These are phyloP conservation scores for Phocides pigmalion DNA, from an alignment of 1,140 invertebrate genomes.

Conservation along the genomic window DNA sequence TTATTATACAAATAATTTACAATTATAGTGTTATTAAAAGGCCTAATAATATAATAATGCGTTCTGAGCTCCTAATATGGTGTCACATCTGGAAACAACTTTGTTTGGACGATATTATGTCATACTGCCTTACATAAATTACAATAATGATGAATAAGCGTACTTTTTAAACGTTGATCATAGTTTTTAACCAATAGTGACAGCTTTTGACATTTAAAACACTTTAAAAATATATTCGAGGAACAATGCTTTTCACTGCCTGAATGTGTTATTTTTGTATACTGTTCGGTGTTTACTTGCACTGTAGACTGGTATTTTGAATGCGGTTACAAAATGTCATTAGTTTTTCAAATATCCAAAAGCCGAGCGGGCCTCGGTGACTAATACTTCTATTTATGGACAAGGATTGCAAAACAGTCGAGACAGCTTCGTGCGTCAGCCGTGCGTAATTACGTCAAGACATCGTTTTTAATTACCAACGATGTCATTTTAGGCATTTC, in stretches of 20 bases:
- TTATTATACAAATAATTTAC: background rate
- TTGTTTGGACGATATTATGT: background rate
- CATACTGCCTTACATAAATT: background rate
- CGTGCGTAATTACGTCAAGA: constrained; percentile 35
- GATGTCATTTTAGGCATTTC: too few species aligned
- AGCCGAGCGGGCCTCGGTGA: constrained; percentile 25
- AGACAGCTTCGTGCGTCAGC: constrained; percentile 34
- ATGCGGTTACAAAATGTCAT: constrained; percentile 6
- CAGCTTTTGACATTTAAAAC: too few species aligned
- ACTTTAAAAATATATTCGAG: too few species aligned
- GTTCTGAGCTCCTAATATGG: background rate
- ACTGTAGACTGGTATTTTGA: background rate
- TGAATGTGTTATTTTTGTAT: background rate
- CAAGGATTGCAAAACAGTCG: constrained; percentile 19
- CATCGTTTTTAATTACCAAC: constrained; percentile 8
- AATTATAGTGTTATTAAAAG: background rate
- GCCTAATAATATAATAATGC: background rate
- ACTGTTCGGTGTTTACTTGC: background rate
- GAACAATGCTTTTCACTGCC: background rate
- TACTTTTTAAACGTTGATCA: background rate
- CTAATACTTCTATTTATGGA: constrained; percentile 40
- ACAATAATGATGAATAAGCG: background rate
- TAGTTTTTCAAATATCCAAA: constrained; percentile 15
- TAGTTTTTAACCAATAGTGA: too few species aligned
- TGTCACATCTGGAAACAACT: too few species aligned